Percentiles rank a stretch among this genome's conserved stretches.
Evolutionary conservation across 2,888 invertebrate species (phyloP).

Genomic region (Oscheius sp.): DNA sequence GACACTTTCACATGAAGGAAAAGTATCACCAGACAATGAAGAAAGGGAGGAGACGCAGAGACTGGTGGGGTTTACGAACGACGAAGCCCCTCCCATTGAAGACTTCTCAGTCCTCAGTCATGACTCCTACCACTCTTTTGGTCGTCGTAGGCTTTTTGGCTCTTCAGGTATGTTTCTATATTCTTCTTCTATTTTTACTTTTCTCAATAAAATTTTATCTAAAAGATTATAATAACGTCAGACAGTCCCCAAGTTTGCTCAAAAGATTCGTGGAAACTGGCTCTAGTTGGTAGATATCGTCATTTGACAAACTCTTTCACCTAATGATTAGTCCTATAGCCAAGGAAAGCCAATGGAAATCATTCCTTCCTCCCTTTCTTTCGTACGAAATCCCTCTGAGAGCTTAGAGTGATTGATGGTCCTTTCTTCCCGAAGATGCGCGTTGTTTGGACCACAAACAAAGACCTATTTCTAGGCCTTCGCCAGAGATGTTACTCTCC

Average conservation of each 20-base stretch:
- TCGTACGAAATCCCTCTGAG: background rate
- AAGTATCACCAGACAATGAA: conserved; percentile 22
- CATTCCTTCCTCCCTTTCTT: background rate
- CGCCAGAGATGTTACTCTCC: conserved; percentile 9
- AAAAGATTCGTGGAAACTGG: conserved; percentile 19
- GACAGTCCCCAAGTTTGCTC: conserved; percentile 17
- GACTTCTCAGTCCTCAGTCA: conserved; percentile 14
- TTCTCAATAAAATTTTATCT: background rate
- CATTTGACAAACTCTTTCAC: too few species aligned
- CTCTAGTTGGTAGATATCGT: background rate
- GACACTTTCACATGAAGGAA: conserved; percentile 24
- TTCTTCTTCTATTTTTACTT: background rate
- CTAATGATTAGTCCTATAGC: background rate
- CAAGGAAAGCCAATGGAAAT: background rate
- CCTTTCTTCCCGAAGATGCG: background rate
- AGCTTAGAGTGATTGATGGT: background rate
- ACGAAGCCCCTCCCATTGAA: too few species aligned
- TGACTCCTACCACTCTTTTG: conserved; percentile 11
- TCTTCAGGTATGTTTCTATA: background rate
- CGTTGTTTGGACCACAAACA: background rate
- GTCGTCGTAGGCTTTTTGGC: conserved; percentile 8
- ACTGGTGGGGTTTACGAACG: too few species aligned
- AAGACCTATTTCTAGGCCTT: background rate
- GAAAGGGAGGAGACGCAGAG: conserved; percentile 17
- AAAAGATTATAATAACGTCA: background rate